A percentile compares a stretch with the other conserved stretches of the same genome.
phyloP scores from a whole-genome alignment of 1,140 invertebrate species.

The Heliconius congener region DNA sequence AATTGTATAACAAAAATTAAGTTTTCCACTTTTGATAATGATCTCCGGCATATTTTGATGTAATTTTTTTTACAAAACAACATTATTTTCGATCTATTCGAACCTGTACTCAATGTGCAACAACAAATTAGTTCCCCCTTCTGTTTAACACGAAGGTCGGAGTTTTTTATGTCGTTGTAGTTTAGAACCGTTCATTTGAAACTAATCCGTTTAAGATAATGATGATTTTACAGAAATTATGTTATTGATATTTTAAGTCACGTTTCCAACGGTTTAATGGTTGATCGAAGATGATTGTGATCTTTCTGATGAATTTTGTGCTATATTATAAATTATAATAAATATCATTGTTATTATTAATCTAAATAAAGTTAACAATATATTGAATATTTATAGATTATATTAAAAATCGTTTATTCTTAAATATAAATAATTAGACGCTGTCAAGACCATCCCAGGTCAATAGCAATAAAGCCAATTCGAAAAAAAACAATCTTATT shows the following conservation, averaged over 20 bases:
- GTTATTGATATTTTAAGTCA: conserved; percentile 17
- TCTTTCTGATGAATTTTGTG: too few relatives aligned
- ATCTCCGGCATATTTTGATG: background rate
- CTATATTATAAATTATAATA: too few relatives aligned
- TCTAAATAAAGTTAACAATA: too few relatives aligned
- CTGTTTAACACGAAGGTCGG: background rate
- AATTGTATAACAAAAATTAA: background rate
- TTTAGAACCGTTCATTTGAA: conserved; percentile 17
- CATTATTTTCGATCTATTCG: background rate
- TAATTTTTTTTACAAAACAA: too few relatives aligned
- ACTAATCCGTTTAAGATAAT: conserved; percentile 26
- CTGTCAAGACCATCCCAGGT: too few relatives aligned
- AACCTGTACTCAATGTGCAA: background rate
- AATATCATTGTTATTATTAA: too few relatives aligned
- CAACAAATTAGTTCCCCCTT: background rate
- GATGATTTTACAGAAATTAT: conserved; percentile 31
- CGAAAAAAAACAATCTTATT: too few relatives aligned
- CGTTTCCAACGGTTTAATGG: background rate
- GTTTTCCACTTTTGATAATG: conserved; percentile 11
- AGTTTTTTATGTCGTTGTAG: conserved; percentile 8
- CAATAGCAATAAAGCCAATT: too few relatives aligned
- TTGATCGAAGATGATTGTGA: background rate
- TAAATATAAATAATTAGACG: too few relatives aligned
- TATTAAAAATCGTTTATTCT: too few relatives aligned
- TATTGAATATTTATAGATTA: too few relatives aligned